Evolutionary conservation across 1,140 invertebrate genomes (phyloP).

Genomic region (Eciton burchellii): DNA sequence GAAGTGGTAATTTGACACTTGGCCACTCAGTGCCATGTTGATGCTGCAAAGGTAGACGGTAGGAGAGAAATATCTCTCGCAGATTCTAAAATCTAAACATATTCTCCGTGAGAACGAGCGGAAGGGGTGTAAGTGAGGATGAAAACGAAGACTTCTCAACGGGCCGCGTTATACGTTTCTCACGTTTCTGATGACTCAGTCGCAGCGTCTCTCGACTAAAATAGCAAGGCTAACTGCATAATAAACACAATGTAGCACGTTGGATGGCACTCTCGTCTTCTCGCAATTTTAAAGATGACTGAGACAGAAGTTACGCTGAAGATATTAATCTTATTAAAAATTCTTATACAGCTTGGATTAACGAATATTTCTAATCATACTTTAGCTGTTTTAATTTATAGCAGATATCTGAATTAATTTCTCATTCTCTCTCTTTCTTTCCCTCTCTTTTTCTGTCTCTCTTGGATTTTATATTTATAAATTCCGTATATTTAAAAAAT

Average conservation of each 20-base stretch:
- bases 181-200: slow-evolving; percentile 68
- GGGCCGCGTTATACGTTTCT: slow-evolving; percentile 46
- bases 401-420: too few species aligned
- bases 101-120: slow-evolving; percentile 56
- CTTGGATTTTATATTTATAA: too few species aligned
- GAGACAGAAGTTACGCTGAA: slow-evolving; percentile 1
- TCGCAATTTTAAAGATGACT: neutral
- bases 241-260: slow-evolving; percentile 37
- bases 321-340: neutral
- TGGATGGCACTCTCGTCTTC: neutral
- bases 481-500: too few species aligned
- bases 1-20: slow-evolving; percentile 77
- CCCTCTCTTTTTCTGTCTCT: too few species aligned
- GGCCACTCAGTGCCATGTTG: slow-evolving; percentile 61
- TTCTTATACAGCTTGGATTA: neutral
- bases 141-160: slow-evolving; percentile 46
- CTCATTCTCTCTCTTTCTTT: too few species aligned
- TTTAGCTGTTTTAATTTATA: too few species aligned
- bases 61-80: slow-evolving; percentile 65
- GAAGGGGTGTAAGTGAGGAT: slow-evolving; percentile 7
- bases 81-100: slow-evolving; percentile 82
- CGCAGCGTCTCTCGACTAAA: slow-evolving; percentile 47
- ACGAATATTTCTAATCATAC: neutral
- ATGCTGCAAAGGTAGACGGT: slow-evolving; percentile 63
- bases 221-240: slow-evolving; percentile 48